Evolutionary conservation across 2,113 vertebrate genomes (phyloP).

Genomic region (Paradoxurus hermaphroditus): DNA sequence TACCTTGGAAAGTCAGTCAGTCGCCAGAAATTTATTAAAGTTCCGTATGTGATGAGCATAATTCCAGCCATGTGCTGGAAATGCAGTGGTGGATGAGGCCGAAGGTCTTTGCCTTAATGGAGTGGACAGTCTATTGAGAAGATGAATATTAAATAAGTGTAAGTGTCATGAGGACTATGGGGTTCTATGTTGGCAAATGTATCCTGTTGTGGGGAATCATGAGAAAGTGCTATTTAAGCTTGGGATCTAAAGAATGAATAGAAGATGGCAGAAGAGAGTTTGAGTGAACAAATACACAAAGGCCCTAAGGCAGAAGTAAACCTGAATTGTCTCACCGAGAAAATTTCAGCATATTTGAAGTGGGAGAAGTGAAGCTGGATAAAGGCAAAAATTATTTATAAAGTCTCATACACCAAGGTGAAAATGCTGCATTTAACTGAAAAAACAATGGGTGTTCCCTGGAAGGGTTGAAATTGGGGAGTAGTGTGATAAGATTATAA

Average conservation of each 20-base stretch:
- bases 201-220: neutral
- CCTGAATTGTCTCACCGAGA: neutral
- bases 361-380: neutral
- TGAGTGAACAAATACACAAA: neutral
- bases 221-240: neutral
- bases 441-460: neutral
- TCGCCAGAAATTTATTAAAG: neutral
- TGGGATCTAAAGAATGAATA: neutral
- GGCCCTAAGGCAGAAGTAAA: too few species aligned
- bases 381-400: neutral
- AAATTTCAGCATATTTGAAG: neutral
- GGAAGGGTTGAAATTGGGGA: neutral
- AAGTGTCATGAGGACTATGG: neutral
- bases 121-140: neutral
- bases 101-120: neutral
- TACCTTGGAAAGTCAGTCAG: neutral
- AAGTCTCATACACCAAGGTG: neutral
- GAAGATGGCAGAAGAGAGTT: neutral
- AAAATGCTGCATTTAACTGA: neutral
- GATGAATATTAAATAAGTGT: neutral
- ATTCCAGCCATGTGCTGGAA: neutral
- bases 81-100: neutral
- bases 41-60: neutral
- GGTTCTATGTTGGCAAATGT: neutral
- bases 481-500: neutral